Evolutionary conservation across 2,888 invertebrate genomes (phyloP), one percentile per base, ranked within the genome.

Genomic region (Drosophila vallismaia): DNA sequence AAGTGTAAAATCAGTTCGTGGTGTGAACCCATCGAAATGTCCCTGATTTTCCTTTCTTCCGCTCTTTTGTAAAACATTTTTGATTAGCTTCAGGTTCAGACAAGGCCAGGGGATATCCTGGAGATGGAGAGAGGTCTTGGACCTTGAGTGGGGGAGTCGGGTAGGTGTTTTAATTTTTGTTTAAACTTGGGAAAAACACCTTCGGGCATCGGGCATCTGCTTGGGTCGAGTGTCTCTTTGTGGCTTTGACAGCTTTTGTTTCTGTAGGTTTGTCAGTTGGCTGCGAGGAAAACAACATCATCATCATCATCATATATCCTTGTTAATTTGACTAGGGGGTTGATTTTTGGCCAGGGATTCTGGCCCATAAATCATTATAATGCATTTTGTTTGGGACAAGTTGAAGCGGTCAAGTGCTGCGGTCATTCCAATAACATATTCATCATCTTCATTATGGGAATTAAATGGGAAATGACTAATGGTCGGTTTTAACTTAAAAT

Each of bases 151-250:
- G 36, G 44, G 38, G 45, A 49, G 28, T 28, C 6, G 68, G 68
- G 68, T 56, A 54, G 71, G 59, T 83, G 75, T 75, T 81, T 81
- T 80, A 83, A 81, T 83, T 82, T 82, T 76, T 77, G 85, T 82
- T 82, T 83, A 80, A 80, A 83, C 83, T 83, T 85, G 76, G 70
- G 71, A 76, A 76, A 36, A 82, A 82, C 81, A 79, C 83, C 83
- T 73, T 83, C 57, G 68, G 85, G 80, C 86, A 67, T 83, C 57
- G 68, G 85, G 80, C 86, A 67, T 78, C 68, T 62, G 72, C 67
- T 53, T 52, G 76, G 77, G 77, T 85, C 77, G 79, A 86, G 83
- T 81, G 79, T 81, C 84, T 86, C 77, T 79, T 81, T 84, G 86
- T 86, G 84, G 81, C 69, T 83, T 83, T 81, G 86, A 81, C 86